These are phyloP conservation scores for Phasia obesa DNA, from an alignment of 2,888 invertebrate species.

Conservation along the genomic window DNA sequence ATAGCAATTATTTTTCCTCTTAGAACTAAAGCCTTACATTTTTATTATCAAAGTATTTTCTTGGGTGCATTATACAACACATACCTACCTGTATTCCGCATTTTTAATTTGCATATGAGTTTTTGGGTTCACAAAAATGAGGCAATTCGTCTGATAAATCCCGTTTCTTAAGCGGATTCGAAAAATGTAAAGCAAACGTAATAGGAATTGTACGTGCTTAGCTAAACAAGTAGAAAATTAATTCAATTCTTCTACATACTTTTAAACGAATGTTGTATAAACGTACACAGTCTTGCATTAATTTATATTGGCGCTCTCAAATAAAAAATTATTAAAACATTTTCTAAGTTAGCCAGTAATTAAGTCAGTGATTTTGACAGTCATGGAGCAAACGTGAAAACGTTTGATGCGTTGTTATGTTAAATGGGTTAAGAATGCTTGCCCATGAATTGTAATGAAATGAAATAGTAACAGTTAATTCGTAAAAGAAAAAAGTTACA, in stretches of 20 bases:
- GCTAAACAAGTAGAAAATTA: constrained; percentile 23
- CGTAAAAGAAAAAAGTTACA: neutral
- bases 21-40: too few relatives aligned
- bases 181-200: neutral
- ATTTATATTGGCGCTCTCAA: neutral
- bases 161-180: constrained; percentile 10
- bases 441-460: constrained; percentile 31
- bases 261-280: neutral
- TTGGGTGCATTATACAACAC: neutral
- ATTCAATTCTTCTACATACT: constrained; percentile 10
- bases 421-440: constrained; percentile 49
- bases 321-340: neutral
- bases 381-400: constrained; percentile 26
- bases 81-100: neutral
- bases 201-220: constrained; percentile 25
- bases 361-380: neutral
- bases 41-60: too few relatives aligned
- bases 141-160: constrained; percentile 37
- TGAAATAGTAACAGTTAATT: constrained; percentile 26
- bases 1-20: too few relatives aligned
- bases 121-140: constrained; percentile 30
- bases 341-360: neutral
- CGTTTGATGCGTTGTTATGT: constrained; percentile 24
- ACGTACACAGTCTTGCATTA: neutral
- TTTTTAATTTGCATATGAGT: neutral